These are phyloP conservation scores for Ylistrum balloti DNA, from an alignment of 1,140 invertebrate genomes.

Conservation along the genomic window DNA sequence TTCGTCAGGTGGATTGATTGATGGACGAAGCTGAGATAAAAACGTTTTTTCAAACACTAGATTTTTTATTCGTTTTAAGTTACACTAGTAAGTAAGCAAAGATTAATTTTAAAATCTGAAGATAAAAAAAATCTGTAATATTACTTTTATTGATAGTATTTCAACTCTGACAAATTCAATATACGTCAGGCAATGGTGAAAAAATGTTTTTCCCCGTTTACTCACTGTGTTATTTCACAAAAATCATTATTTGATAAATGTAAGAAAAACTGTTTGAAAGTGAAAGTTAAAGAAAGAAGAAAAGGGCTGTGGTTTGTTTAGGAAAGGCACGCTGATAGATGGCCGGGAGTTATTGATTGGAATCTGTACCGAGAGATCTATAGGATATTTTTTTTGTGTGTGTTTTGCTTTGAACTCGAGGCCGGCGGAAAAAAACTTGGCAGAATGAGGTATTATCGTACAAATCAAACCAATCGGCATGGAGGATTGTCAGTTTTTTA, in stretches of 20 bases:
- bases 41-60: not conserved
- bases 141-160: slow-evolving; percentile 1
- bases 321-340: not conserved
- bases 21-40: not conserved
- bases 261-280: not conserved
- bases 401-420: slow-evolving; percentile 33
- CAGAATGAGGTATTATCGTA: slow-evolving; percentile 23
- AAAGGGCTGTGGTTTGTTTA: slow-evolving; percentile 38
- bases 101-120: slow-evolving; percentile 35
- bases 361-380: not conserved
- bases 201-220: not conserved
- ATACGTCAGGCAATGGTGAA: not conserved
- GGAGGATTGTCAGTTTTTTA: slow-evolving; percentile 24
- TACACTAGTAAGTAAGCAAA: not conserved
- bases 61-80: not conserved
- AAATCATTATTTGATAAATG: slow-evolving; percentile 40
- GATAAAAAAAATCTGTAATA: not conserved
- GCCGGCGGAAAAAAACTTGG: slow-evolving; percentile 14
- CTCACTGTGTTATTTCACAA: slow-evolving; percentile 19
- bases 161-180: not conserved
- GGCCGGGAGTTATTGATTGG: not conserved
- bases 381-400: not conserved
- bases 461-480: slow-evolving; percentile 15
- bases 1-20: not conserved
- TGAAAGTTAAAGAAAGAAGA: not conserved